Evolutionary conservation across 2,888 invertebrate genomes (phyloP).

Genomic region (Colostygia pectinataria): DNA sequence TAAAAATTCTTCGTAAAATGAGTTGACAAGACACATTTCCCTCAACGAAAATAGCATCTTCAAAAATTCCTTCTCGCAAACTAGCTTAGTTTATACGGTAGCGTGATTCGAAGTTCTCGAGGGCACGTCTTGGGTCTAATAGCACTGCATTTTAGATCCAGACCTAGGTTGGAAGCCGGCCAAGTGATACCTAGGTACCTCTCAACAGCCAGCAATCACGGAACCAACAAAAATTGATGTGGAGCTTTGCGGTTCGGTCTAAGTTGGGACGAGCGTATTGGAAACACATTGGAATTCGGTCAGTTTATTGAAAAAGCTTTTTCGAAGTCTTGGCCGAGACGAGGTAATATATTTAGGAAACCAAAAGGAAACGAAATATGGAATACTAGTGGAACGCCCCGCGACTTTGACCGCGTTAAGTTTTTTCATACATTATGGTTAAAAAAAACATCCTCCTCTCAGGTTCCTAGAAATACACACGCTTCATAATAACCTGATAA

Average conservation of each 20-base stretch:
- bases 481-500: no score
- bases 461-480: no score
- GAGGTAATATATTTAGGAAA: no score
- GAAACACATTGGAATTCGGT: constrained; percentile 1
- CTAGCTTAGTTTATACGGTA: constrained; percentile 49
- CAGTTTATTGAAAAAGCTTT: neutral
- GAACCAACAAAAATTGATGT: constrained; percentile 33
- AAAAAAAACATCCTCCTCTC: no score
- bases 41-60: constrained; percentile 30
- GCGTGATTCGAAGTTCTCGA: constrained; percentile 49
- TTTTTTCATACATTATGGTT: no score
- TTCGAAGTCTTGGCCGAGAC: constrained; percentile 1
- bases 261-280: constrained; percentile 14
- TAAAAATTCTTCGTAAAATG: no score
- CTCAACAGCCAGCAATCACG: constrained; percentile 45
- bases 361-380: no score
- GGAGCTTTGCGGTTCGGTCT: constrained; percentile 15
- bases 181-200: constrained; percentile 46
- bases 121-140: constrained; percentile 57
- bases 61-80: constrained; percentile 30
- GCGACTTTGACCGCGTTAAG: no score
- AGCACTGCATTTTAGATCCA: constrained; percentile 60
- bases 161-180: constrained; percentile 39
- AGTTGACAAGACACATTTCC: no score
- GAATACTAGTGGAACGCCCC: no score